Evolutionary conservation across 2,888 invertebrate genomes (phyloP).

Genomic region (Drosophila subsilvestris): DNA sequence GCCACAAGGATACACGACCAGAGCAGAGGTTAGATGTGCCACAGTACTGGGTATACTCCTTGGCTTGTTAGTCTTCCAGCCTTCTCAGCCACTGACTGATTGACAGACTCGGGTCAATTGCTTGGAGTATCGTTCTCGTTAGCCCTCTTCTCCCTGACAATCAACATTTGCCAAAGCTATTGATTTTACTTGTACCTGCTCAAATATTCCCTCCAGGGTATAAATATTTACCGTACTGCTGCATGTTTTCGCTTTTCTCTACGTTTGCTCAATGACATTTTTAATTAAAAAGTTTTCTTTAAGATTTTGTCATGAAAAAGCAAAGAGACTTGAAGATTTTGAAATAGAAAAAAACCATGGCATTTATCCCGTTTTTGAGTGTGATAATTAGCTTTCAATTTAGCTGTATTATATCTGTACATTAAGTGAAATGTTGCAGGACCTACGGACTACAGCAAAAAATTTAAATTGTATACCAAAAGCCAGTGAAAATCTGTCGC

Average conservation of each 20-base stretch:
- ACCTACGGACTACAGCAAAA: conserved; percentile 43
- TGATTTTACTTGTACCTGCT: conserved; percentile 45
- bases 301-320: not conserved
- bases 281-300: conserved; percentile 60
- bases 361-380: too few relatives aligned
- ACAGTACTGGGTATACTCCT: not conserved
- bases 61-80: not conserved
- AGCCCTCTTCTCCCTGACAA: not conserved
- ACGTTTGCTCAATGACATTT: conserved; percentile 33
- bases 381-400: not conserved
- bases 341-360: too few relatives aligned
- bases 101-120: conserved; percentile 1
- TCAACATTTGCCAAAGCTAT: not conserved
- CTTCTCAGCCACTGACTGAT: not conserved
- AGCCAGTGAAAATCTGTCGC: conserved; percentile 44
- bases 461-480: conserved; percentile 53
- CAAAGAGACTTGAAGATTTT: too few relatives aligned
- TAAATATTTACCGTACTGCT: not conserved
- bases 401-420: not conserved
- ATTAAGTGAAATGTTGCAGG: conserved; percentile 26
- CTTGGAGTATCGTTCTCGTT: not conserved
- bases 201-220: conserved; percentile 8
- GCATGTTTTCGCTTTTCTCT: conserved; percentile 7
- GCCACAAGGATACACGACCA: conserved; percentile 4
- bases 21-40: conserved; percentile 15